A percentile compares a stretch with the other conserved stretches of the same genome.
These are phyloP conservation scores for Trichogramma pretiosum DNA, from an alignment of 1,140 invertebrate species.

Conservation along the genomic window DNA sequence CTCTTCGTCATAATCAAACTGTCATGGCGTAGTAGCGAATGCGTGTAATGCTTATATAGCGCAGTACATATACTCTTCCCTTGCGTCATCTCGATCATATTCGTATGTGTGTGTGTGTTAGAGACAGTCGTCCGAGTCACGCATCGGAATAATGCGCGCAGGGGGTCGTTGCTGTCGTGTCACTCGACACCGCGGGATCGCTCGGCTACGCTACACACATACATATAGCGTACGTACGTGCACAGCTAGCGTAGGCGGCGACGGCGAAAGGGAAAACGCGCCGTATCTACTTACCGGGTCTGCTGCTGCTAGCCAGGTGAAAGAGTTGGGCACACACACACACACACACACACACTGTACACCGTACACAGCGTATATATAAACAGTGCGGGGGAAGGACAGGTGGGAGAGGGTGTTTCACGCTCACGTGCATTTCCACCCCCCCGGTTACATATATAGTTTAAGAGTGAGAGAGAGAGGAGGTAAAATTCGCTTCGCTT, in stretches of 20 bases:
- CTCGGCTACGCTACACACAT: background rate
- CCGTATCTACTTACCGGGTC: conserved; percentile 5
- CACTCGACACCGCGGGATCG: conserved; percentile 6
- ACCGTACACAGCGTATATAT: background rate
- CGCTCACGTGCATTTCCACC: conserved; percentile 4
- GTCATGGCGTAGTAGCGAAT: too few species aligned
- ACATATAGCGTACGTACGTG: background rate
- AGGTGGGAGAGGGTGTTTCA: conserved; percentile 4
- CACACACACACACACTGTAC: too few species aligned
- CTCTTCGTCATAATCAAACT: too few species aligned
- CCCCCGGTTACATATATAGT: too few species aligned
- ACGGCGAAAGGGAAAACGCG: background rate
- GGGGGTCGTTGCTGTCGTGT: background rate
- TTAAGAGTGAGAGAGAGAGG: conserved; percentile 1
- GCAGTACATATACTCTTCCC: background rate
- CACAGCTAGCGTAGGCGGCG: background rate
- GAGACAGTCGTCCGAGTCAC: too few species aligned
- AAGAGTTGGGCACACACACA: too few species aligned
- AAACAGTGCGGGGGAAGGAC: background rate
- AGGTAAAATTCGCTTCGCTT: conserved; percentile 11
- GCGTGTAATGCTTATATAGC: too few species aligned
- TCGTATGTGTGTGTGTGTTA: background rate
- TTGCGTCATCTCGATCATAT: background rate
- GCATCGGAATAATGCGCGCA: background rate
- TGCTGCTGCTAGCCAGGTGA: conserved; percentile 7